Evolutionary conservation across 2,797 vertebrate genomes (phyloP).

Genomic region (Pogoniulus pusillus): DNA sequence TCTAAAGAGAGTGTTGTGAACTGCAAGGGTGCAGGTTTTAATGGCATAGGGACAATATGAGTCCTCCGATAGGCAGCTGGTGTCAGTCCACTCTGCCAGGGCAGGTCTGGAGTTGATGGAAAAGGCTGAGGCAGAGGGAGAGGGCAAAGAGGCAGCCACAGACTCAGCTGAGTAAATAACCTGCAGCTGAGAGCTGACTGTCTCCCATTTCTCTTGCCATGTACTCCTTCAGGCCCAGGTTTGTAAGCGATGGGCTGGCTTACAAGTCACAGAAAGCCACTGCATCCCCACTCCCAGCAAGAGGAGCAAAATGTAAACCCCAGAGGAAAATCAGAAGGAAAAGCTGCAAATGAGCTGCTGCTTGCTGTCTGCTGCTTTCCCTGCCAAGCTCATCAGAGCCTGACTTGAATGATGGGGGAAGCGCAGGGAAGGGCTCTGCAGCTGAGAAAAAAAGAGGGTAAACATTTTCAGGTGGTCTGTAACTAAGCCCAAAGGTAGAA

Average conservation of each 20-base stretch:
- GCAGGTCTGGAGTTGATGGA: background rate
- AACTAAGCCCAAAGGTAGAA: background rate
- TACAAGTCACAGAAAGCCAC: background rate
- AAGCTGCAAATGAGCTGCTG: background rate
- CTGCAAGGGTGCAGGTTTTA: background rate
- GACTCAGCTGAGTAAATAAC: fast-evolving
- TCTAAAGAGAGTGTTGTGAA: background rate
- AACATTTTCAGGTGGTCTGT: background rate
- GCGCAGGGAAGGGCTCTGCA: background rate
- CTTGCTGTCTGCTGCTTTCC: background rate
- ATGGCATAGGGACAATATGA: background rate
- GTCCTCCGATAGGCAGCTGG: background rate
- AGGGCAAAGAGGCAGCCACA: background rate
- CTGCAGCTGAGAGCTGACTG: background rate
- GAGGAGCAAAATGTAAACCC: background rate
- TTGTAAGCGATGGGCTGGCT: background rate
- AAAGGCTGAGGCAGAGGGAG: background rate
- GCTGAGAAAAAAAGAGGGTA: background rate
- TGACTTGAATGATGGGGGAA: background rate
- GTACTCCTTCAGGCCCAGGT: background rate
- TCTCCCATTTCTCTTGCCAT: background rate
- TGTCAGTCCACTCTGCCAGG: background rate
- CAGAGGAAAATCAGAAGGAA: background rate
- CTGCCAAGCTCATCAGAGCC: background rate
- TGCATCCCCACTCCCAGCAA: background rate